Evolutionary conservation across 2,888 invertebrate species (phyloP), one percentile per base, ranked within the genome.

Genomic region (Cheilosia impressa): DNA sequence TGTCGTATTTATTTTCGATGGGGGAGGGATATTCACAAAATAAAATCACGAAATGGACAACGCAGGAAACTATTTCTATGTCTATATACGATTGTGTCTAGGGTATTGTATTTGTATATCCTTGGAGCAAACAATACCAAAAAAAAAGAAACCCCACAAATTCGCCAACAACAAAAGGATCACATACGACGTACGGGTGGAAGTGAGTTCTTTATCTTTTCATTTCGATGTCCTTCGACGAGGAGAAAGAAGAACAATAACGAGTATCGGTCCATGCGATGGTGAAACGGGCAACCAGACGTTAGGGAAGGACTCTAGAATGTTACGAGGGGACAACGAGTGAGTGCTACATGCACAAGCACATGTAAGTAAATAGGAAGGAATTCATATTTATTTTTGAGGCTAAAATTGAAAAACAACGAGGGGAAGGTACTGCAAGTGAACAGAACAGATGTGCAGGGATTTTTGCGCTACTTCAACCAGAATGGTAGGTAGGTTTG

Each of bases 21-120:
- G 52, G 19, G 53, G 43, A 13, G 41, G 15, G 22, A 52, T 10
- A 13, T 13, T 57, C 6, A 31, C 15, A 47, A 52, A 65, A 65
- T 38, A 34, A 52, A 52, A 65, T 22, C 34, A 15, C 41, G 38
- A 43, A 68, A 55, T 43, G 55, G 45, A 55, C 53, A 57, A 41
- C 24, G 66, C 24, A 38, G 52, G 50, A 53, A 66, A 66, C 38
- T 66, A 66, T 66, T 38, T 38, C 65, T 41, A 10, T 66, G 52
- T 57, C 34, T 31, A 34, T 34, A 19, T 31, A 31, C n/a, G 31
- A 31, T n/a, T 38, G 41, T 53, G n/a, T n/a, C 17, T 6, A 10
- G 57, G 4, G 34, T 17, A 45, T 45, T 38, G 13, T 38, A 38
- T 38, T 38, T 38, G 38, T 38, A 47, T 19, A 57, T 57, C 57